Percentiles rank a stretch among this genome's conserved stretches.
These are phyloP conservation scores for Crotalus helleri DNA, from an alignment of 2,113 vertebrate species.

Conservation along the genomic window DNA sequence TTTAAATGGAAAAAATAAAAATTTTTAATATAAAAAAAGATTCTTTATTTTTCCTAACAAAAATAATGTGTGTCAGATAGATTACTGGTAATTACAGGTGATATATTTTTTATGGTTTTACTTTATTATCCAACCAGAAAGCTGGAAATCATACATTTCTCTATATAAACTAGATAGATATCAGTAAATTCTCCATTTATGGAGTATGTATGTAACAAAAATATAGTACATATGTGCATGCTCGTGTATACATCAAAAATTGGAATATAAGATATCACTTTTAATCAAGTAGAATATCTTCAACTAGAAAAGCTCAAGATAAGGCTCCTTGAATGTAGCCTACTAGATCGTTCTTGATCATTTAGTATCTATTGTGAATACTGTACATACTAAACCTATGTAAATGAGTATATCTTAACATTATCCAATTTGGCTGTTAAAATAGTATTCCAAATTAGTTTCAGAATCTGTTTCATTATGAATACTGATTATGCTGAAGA, in stretches of 20 bases:
- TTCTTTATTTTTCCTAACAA: neutral
- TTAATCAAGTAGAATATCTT: neutral
- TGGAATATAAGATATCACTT: neutral
- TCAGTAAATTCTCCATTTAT: neutral
- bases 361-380: neutral
- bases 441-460: neutral
- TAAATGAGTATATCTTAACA: neutral
- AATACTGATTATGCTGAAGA: neutral
- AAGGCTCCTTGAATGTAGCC: neutral
- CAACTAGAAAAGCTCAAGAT: neutral
- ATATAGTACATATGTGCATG: neutral
- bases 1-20: no score
- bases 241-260: neutral
- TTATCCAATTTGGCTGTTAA: neutral
- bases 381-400: neutral
- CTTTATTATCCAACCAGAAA: neutral
- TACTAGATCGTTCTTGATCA: neutral
- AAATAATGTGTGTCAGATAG: neutral
- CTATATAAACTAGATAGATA: neutral
- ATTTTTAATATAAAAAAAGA: no score
- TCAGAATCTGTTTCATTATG: neutral
- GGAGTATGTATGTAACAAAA: neutral
- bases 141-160: neutral
- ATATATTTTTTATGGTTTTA: neutral
- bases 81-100: neutral